A percentile compares a stretch with the other conserved stretches of the same genome.
Evolutionary conservation across 2,113 vertebrate species (phyloP).

Genomic region (Xenotilapia flavipinnis): DNA sequence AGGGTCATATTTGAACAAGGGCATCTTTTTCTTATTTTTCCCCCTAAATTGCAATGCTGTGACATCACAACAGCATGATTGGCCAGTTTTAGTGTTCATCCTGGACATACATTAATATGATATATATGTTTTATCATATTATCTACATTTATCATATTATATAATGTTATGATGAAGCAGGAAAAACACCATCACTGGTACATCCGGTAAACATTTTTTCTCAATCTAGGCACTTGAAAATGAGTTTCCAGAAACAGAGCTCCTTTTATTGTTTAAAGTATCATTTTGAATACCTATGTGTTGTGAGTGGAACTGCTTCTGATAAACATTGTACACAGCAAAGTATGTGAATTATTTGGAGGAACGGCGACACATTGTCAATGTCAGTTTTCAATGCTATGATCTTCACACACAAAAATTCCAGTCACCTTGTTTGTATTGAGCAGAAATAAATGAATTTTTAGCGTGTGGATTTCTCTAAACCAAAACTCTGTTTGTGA

Average conservation of each 20-base stretch:
- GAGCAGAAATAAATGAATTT: not conserved
- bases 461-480: not conserved
- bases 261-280: not conserved
- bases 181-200: not conserved
- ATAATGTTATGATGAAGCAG: not conserved
- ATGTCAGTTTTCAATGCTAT: not conserved
- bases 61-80: not conserved
- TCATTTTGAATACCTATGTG: not conserved
- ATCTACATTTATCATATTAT: not conserved
- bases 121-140: not conserved
- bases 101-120: not conserved
- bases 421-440: not conserved
- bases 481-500: not conserved
- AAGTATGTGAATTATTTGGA: not conserved
- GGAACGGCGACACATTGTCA: not conserved
- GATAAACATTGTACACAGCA: not conserved
- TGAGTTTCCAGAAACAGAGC: not conserved
- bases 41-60: not conserved
- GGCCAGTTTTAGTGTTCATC: not conserved
- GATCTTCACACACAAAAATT: not conserved
- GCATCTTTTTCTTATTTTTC: not conserved
- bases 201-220: accelerated
- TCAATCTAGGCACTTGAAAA: not conserved
- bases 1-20: not conserved
- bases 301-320: not conserved